A percentile compares a stretch with the other conserved stretches of the same genome.
Evolutionary conservation across 2,113 vertebrate genomes (phyloP).

Genomic region (Pachycephala philippinensis): DNA sequence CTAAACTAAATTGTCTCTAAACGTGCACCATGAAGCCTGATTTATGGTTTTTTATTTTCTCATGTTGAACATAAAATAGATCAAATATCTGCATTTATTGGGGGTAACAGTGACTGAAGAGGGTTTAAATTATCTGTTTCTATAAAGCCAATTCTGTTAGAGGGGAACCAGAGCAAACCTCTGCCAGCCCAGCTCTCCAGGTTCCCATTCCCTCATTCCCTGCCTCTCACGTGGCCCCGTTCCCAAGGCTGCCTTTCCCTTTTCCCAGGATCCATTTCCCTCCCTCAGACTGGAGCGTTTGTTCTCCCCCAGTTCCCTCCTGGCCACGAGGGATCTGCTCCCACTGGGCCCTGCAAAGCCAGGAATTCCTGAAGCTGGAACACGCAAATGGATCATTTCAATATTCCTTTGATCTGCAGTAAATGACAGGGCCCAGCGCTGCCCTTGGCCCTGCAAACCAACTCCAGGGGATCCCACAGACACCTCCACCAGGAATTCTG

Average conservation of each 20-base stretch:
- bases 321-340: not conserved
- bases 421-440: not conserved
- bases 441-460: not conserved
- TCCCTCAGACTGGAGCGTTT: not conserved
- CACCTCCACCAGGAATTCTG: not conserved
- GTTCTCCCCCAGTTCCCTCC: rapidly evolving
- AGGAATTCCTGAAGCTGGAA: not conserved
- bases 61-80: not conserved
- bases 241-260: not conserved
- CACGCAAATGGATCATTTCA: not conserved
- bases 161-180: not conserved
- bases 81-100: not conserved
- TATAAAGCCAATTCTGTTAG: not conserved
- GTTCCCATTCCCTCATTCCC: not conserved
- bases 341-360: not conserved
- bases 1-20: not conserved
- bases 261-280: not conserved
- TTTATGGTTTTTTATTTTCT: not conserved
- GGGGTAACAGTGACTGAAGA: not conserved
- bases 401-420: not conserved
- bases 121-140: not conserved
- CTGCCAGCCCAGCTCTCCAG: not conserved
- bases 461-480: not conserved
- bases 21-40: not conserved
- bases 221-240: not conserved